Percentiles rank a stretch among this genome's conserved stretches.
Conservation (phyloP, 2,888 invertebrate species). For the Cosmorhoe ocellata region DNA sequence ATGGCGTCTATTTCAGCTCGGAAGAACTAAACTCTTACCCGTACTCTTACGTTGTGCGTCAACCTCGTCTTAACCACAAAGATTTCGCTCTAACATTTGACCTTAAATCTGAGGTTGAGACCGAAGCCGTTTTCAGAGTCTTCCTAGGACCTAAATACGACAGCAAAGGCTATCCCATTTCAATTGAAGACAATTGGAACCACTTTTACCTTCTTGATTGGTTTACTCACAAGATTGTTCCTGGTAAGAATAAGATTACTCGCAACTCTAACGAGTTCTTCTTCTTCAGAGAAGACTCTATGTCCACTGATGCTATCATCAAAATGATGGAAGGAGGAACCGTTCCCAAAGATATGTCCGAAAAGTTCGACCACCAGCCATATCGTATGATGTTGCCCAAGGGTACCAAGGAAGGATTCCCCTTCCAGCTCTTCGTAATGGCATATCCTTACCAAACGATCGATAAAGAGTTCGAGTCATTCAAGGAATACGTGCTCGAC, state of each 20-base stretch:
- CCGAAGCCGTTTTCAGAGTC: slow-evolving; percentile 83
- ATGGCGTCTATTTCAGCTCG: slow-evolving; percentile 62
- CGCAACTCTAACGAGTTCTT: slow-evolving; percentile 85
- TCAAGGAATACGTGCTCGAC: slow-evolving; percentile 61
- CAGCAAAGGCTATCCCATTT: slow-evolving; percentile 73
- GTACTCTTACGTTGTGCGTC: slow-evolving; percentile 80
- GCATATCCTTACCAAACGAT: slow-evolving; percentile 79
- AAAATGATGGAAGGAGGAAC: slow-evolving; percentile 78
- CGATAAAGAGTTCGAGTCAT: slow-evolving; percentile 54
- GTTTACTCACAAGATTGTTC: slow-evolving; percentile 80
- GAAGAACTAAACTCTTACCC: slow-evolving; percentile 58
- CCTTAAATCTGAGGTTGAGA: slow-evolving; percentile 82
- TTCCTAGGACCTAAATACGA: slow-evolving; percentile 88
- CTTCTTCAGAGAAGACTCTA: slow-evolving; percentile 84
- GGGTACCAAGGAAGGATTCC: slow-evolving; percentile 86
- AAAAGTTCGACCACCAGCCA: slow-evolving; percentile 84
- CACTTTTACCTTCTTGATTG: slow-evolving; percentile 85
- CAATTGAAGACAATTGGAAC: slow-evolving; percentile 79
- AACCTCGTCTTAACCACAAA: slow-evolving; percentile 87
- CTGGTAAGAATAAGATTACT: slow-evolving; percentile 85
- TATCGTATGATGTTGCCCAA: slow-evolving; percentile 87
- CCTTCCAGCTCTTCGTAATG: slow-evolving; percentile 85
- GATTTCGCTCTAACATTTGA: slow-evolving; percentile 84
- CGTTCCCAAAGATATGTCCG: slow-evolving; percentile 78
- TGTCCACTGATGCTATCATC: slow-evolving; percentile 83